phyloP scores from a whole-genome alignment of 1,140 invertebrate genomes.

The Drosophila pseudoobscura region DNA sequence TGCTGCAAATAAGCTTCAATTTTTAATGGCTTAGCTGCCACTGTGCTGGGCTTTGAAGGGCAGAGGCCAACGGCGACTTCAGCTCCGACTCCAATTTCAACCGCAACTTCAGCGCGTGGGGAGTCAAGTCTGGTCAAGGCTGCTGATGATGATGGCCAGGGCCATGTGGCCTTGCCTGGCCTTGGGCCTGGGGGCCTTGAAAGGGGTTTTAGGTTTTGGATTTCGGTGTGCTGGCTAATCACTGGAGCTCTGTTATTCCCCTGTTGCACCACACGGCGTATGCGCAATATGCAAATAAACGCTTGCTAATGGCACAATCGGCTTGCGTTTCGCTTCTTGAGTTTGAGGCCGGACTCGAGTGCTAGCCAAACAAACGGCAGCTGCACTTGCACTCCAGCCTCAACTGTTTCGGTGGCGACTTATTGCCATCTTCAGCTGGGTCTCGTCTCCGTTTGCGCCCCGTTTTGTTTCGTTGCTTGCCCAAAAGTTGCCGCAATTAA shows the following conservation, averaged over 20 bases:
- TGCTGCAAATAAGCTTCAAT: neutral
- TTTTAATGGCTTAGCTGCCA: neutral
- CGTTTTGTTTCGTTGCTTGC: too few species aligned
- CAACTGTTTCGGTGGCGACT: slow-evolving; percentile 6
- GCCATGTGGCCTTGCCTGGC: slow-evolving; percentile 2
- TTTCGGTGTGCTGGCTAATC: slow-evolving; percentile 52
- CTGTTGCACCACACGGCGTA: slow-evolving; percentile 36
- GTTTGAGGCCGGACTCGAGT: slow-evolving; percentile 44
- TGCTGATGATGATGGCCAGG: neutral
- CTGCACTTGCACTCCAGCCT: slow-evolving; percentile 38
- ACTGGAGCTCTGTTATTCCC: slow-evolving; percentile 11
- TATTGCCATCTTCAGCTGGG: slow-evolving; percentile 38
- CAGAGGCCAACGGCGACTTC: slow-evolving; percentile 17
- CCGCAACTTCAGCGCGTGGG: slow-evolving; percentile 10
- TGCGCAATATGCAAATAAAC: slow-evolving; percentile 74
- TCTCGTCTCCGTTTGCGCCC: neutral
- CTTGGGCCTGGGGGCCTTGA: slow-evolving; percentile 22
- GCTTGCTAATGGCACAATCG: slow-evolving; percentile 37
- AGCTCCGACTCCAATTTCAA: slow-evolving; percentile 22
- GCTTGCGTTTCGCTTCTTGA: neutral
- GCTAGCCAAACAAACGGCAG: slow-evolving; percentile 55
- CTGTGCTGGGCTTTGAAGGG: slow-evolving; percentile 19
- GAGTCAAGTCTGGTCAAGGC: slow-evolving; percentile 55
- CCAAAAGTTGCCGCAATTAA: slow-evolving; percentile 56
- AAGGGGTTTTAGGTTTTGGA: neutral